Conservation (phyloP, 2,113 vertebrate genomes). For the Semnornis frantzii region DNA sequence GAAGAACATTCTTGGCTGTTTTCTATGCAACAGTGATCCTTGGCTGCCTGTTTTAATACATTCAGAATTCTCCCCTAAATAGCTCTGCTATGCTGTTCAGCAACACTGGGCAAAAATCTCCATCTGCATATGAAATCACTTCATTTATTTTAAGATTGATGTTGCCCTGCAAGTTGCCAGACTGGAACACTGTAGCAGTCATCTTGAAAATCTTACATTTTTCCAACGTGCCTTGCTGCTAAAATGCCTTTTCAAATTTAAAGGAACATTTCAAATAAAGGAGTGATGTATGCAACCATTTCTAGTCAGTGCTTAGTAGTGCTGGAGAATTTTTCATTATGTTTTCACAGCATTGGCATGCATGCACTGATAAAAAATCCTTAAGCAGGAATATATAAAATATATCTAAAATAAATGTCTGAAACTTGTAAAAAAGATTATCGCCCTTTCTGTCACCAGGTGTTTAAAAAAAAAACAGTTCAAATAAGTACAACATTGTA, state of each 20-base stretch:
- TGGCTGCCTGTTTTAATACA: slow-evolving; percentile 16
- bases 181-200: slow-evolving; percentile 33
- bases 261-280: slow-evolving; percentile 22
- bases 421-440: background rate
- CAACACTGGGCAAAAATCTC: slow-evolving; percentile 46
- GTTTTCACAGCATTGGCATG: background rate
- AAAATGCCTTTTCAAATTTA: background rate
- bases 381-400: background rate
- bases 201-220: slow-evolving; percentile 42
- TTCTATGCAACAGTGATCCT: slow-evolving; percentile 29
- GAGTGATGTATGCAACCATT: background rate
- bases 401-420: background rate
- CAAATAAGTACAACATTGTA: background rate
- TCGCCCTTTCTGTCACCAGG: background rate
- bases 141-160: slow-evolving; percentile 59
- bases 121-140: slow-evolving; percentile 45
- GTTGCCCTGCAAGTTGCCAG: slow-evolving; percentile 49
- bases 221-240: background rate
- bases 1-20: background rate
- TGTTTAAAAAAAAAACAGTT: background rate
- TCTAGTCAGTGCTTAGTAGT: background rate
- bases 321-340: background rate
- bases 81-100: slow-evolving; percentile 1
- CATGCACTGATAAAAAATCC: background rate
- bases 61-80: slow-evolving; percentile 16